phyloP scores from a whole-genome alignment of 2,888 invertebrate species.

The Agrochola lota region DNA sequence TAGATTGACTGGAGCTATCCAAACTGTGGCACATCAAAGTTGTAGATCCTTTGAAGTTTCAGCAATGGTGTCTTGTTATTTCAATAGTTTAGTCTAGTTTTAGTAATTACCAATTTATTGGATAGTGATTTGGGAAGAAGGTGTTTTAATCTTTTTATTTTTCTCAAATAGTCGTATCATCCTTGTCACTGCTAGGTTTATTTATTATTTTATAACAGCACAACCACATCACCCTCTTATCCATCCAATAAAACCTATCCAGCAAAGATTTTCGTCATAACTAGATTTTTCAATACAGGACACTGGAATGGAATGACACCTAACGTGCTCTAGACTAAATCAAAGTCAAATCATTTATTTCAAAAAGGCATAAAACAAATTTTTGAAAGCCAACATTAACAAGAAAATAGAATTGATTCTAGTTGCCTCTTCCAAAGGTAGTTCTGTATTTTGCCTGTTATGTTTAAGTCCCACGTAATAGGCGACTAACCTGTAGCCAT shows the following conservation, averaged over 20 bases:
- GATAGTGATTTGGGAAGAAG: background rate
- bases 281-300: background rate
- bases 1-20: constrained; percentile 27
- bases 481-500: too few relatives aligned
- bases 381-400: background rate
- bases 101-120: background rate
- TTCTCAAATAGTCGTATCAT: background rate
- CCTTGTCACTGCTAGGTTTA: background rate
- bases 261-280: background rate
- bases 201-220: background rate
- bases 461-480: too few relatives aligned
- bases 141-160: background rate
- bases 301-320: background rate
- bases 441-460: background rate
- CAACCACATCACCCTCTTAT: background rate
- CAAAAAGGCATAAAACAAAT: background rate
- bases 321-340: background rate
- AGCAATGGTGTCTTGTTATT: constrained; percentile 20
- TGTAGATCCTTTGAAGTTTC: constrained; percentile 37
- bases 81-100: constrained; percentile 5
- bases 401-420: constrained; percentile 1
- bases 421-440: background rate
- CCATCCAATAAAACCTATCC: background rate
- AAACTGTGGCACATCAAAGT: constrained; percentile 32
- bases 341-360: background rate